These are phyloP conservation scores for Leguminivora glycinivorella DNA, from an alignment of 1,140 invertebrate genomes.

Conservation along the genomic window DNA sequence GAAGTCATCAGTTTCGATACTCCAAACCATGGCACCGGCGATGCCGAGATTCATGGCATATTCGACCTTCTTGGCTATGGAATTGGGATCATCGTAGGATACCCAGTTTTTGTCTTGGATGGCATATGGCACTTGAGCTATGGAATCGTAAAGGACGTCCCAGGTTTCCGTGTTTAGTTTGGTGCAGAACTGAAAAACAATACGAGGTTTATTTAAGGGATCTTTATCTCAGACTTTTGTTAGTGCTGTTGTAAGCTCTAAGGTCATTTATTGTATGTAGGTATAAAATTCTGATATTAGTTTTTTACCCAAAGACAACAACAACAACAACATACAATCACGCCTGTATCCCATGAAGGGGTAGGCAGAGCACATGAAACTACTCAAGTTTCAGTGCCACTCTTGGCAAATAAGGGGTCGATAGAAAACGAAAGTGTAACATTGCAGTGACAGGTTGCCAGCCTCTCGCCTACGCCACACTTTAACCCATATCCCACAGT, in stretches of 20 bases:
- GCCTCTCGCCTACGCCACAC: too few relatives aligned
- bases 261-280: not conserved
- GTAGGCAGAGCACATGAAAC: too few relatives aligned
- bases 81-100: slow-evolving; percentile 84
- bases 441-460: too few relatives aligned
- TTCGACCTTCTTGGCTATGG: slow-evolving; percentile 78
- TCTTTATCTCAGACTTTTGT: too few relatives aligned
- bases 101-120: slow-evolving; percentile 85
- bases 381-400: too few relatives aligned
- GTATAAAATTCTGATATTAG: not conserved
- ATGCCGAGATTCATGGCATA: slow-evolving; percentile 78
- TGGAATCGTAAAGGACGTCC: slow-evolving; percentile 45
- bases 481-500: too few relatives aligned
- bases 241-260: too few relatives aligned
- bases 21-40: slow-evolving; percentile 86
- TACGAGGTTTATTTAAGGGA: not conserved
- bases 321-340: too few relatives aligned
- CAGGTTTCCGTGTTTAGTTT: slow-evolving; percentile 54
- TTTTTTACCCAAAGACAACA: too few relatives aligned
- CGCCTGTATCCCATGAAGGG: too few relatives aligned
- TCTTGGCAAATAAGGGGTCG: too few relatives aligned
- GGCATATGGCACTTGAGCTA: slow-evolving; percentile 81
- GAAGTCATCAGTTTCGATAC: slow-evolving; percentile 88
- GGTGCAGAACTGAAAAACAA: slow-evolving; percentile 55
- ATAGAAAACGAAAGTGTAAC: too few relatives aligned